Evolutionary conservation across 2,113 vertebrate genomes (phyloP), one percentile per base, ranked within the genome.

Genomic region (Serilophus lunatus): DNA sequence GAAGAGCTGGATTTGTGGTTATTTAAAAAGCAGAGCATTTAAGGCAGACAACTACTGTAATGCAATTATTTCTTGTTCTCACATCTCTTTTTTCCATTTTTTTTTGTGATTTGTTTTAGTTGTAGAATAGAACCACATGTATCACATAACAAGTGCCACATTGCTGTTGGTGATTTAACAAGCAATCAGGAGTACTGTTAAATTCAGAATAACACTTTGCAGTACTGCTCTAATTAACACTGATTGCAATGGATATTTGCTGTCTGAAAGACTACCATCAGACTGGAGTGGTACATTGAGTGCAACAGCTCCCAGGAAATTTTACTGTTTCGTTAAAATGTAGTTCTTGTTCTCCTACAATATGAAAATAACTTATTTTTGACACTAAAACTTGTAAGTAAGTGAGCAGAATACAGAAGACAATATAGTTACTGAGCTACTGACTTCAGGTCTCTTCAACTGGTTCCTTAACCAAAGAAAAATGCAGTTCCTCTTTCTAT

Each of bases 101-200:
- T 85, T 94, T 36, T 80, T 66, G 36, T 82, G 31, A 92, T 95
- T 90, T 94, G 70, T 96, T 97, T 91, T 81, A 93, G 90, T 66
- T 96, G 63, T 76, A 84, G 61, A 95, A 49, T 20, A 78, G 86
- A 96, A 84, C 35, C 36, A 65, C 59, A 85, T 82, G 90, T 92
- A 96, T 96, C 91, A 96, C 72, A 92, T 4, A 90, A 54, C 83
- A 82, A 64, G 96, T 90, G 71, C 50, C 45, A 35, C 61, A 92
- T 63, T 92, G 80, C 35, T 96, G 88, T 95, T 90, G 70, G 63
- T 95, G 94, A 96, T 95, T 96, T 93, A 93, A 93, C 82, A 91
- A 97, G 79, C 83, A 95, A 90, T 93, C 88, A 97, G 91, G 93
- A 97, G 90, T 91, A 61, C 36, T 82, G 88, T 82, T 60, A 95